A percentile compares a stretch with the other conserved stretches of the same genome.
phyloP scores from a whole-genome alignment of 1,140 invertebrate species.

The Acromyrmex echinatior region DNA sequence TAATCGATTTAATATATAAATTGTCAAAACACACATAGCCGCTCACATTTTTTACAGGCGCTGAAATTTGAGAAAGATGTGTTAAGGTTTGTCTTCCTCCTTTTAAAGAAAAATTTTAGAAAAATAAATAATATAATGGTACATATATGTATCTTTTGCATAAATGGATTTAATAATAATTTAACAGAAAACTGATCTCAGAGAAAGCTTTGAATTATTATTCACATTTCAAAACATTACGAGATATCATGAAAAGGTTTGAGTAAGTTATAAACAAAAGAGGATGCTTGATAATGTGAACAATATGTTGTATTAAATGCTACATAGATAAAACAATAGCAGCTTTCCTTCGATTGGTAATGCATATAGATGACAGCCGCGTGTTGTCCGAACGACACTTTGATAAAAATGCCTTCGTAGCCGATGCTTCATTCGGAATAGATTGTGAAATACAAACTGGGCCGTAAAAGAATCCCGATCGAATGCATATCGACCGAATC shows the following conservation, averaged over 20 bases:
- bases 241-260: not conserved
- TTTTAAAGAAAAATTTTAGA: not conserved
- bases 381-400: slow-evolving; percentile 17
- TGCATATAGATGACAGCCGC: slow-evolving; percentile 32
- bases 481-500: slow-evolving; percentile 57
- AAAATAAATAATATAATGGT: not conserved
- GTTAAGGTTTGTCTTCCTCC: not conserved
- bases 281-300: not conserved
- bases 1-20: not conserved
- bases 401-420: slow-evolving; percentile 43
- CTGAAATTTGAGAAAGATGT: not conserved
- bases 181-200: not conserved
- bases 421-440: slow-evolving; percentile 43
- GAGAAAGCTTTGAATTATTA: not conserved
- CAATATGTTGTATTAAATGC: not conserved
- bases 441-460: slow-evolving; percentile 56
- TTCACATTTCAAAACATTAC: not conserved
- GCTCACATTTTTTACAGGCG: not conserved
- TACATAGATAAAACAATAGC: slow-evolving; percentile 20
- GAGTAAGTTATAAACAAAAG: not conserved
- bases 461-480: slow-evolving; percentile 56
- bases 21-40: not conserved
- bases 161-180: slow-evolving; percentile 1
- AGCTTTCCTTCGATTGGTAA: not conserved
- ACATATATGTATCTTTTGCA: not conserved